A percentile compares a stretch with the other conserved stretches of the same genome.
Conservation (phyloP, 2,888 invertebrate species). For the Candidula unifasciata region DNA sequence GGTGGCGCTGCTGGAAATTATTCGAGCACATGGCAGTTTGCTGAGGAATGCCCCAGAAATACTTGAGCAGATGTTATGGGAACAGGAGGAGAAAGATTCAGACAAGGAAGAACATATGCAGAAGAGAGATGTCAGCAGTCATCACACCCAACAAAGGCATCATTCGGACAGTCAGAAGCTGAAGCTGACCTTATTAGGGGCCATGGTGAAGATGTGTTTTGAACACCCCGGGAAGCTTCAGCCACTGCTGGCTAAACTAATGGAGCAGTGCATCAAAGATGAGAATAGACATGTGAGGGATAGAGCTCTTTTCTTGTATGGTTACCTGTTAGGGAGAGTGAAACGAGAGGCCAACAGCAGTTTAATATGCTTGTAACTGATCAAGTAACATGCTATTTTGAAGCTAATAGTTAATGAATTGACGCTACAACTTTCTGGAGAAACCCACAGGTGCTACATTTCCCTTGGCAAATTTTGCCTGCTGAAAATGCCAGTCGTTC, state of each 20-base stretch:
- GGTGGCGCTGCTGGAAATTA: constrained; percentile 26
- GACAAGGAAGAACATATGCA: neutral
- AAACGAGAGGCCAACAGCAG: neutral
- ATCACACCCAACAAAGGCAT: neutral
- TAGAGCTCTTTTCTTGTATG: constrained; percentile 62
- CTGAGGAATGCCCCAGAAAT: constrained; percentile 35
- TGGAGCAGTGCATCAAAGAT: constrained; percentile 66
- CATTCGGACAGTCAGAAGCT: constrained; percentile 50
- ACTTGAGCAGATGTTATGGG: constrained; percentile 36
- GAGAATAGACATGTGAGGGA: constrained; percentile 59
- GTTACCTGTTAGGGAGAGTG: constrained; percentile 52
- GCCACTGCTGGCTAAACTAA: constrained; percentile 68
- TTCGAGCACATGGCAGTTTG: constrained; percentile 4
- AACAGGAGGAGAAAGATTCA: neutral
- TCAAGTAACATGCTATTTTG: no score
- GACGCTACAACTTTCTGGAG: no score
- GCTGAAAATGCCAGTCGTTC: no score
- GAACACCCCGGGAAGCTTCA: constrained; percentile 72
- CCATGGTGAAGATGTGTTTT: constrained; percentile 69
- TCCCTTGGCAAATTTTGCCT: no score
- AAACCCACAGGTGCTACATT: no score
- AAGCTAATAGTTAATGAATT: no score
- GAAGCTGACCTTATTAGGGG: constrained; percentile 64
- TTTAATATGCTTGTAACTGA: neutral
- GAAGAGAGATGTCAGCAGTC: neutral